Percentiles rank a stretch among this genome's conserved stretches.
Evolutionary conservation across 2,888 invertebrate species (phyloP).

Genomic region (Sminthurides aquaticus): DNA sequence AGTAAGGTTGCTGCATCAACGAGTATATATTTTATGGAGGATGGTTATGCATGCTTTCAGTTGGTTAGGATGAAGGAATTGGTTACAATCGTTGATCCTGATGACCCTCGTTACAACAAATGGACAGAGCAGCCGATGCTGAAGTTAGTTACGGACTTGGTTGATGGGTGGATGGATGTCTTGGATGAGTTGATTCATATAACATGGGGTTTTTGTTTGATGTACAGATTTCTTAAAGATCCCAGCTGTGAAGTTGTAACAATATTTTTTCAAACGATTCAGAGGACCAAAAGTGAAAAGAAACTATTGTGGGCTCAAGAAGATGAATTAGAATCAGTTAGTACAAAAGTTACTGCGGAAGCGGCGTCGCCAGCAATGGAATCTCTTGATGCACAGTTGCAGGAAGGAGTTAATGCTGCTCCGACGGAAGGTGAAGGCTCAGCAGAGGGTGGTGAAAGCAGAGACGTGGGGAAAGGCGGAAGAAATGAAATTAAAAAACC

Average conservation of each 20-base stretch:
- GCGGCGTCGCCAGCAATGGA: neutral
- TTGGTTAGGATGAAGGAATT: slow-evolving; percentile 34
- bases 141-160: no score
- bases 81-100: slow-evolving; percentile 25
- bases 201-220: no score
- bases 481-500: neutral
- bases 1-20: neutral
- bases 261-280: slow-evolving; percentile 28
- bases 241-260: slow-evolving; percentile 29
- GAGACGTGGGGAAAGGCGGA: neutral
- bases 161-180: no score
- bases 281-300: slow-evolving; percentile 30
- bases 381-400: neutral
- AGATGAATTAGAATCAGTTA: slow-evolving; percentile 8
- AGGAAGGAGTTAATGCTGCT: neutral
- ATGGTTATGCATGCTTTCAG: slow-evolving; percentile 11
- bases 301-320: slow-evolving; percentile 31
- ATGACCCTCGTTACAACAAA: slow-evolving; percentile 35
- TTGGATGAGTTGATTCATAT: no score
- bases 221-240: slow-evolving; percentile 30
- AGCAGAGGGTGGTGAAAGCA: neutral
- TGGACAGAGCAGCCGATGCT: slow-evolving; percentile 32
- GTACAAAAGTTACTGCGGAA: neutral
- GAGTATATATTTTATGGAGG: neutral
- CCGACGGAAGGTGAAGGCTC: neutral